Conservation (phyloP, 2,888 invertebrate genomes). For the Nymphalis c-album region DNA sequence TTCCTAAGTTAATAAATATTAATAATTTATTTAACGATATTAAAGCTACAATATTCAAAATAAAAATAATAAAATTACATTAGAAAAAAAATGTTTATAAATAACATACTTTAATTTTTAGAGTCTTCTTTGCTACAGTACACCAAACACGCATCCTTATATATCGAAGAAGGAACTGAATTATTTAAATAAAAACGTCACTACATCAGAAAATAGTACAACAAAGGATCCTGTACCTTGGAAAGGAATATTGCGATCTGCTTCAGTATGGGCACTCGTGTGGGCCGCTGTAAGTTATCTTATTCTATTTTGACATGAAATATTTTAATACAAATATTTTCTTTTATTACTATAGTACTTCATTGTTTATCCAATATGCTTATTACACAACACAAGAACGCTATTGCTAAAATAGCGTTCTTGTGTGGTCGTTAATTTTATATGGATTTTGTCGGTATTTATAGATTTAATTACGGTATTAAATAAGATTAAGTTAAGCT, state of each 20-base stretch:
- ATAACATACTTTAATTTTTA: conserved; percentile 46
- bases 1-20: too few species aligned
- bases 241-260: conserved; percentile 84
- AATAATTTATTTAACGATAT: too few species aligned
- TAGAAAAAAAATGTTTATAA: not conserved
- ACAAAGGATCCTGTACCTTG: conserved; percentile 84
- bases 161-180: conserved; percentile 78
- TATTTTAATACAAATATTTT: not conserved
- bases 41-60: too few species aligned
- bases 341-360: too few species aligned
- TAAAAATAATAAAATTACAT: too few species aligned
- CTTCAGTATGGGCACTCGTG: conserved; percentile 87
- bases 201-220: conserved; percentile 69
- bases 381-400: too few species aligned
- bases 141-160: conserved; percentile 77
- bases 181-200: conserved; percentile 81
- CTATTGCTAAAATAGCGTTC: too few species aligned
- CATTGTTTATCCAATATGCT: too few species aligned
- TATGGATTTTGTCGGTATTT: too few species aligned
- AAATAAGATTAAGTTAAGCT: too few species aligned
- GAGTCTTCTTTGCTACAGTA: conserved; percentile 77
- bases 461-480: too few species aligned
- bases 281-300: conserved; percentile 83
- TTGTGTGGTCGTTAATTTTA: too few species aligned
- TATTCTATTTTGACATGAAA: conserved; percentile 20